Conservation (phyloP, 2,113 vertebrate species). For the Corvus hawaiiensis region DNA sequence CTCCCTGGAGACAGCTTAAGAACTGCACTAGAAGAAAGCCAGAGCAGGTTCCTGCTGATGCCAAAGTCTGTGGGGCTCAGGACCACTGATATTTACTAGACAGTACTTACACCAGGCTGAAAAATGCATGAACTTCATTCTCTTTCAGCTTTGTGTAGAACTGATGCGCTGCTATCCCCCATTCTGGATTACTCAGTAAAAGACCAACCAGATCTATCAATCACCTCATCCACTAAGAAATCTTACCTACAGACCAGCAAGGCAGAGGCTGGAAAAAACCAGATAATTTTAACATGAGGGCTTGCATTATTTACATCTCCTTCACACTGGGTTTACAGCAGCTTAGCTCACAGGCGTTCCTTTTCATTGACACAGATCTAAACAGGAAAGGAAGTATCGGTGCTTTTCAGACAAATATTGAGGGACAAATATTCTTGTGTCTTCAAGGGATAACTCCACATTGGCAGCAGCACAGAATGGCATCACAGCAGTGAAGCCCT, state of each 20-base stretch:
- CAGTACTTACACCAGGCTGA: not conserved
- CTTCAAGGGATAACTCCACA: not conserved
- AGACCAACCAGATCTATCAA: not conserved
- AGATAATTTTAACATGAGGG: not conserved
- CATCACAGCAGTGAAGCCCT: slow-evolving; percentile 4
- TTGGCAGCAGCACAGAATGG: not conserved
- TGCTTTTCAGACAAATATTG: not conserved
- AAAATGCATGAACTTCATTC: not conserved
- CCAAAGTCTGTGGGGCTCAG: not conserved
- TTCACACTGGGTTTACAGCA: not conserved
- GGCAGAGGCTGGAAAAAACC: not conserved
- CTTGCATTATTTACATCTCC: not conserved
- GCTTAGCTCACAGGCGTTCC: not conserved
- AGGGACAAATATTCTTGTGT: not conserved
- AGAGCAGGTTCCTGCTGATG: not conserved
- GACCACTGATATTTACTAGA: not conserved
- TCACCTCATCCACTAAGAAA: not conserved
- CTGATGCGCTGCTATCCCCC: not conserved
- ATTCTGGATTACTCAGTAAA: not conserved
- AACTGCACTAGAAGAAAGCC: not conserved
- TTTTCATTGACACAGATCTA: not conserved
- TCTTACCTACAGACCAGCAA: not conserved
- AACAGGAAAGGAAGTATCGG: not conserved
- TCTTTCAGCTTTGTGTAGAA: not conserved
- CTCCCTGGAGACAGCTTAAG: not conserved